These are phyloP conservation scores for Acleris emargana DNA, from an alignment of 2,888 invertebrate genomes.

Conservation along the genomic window DNA sequence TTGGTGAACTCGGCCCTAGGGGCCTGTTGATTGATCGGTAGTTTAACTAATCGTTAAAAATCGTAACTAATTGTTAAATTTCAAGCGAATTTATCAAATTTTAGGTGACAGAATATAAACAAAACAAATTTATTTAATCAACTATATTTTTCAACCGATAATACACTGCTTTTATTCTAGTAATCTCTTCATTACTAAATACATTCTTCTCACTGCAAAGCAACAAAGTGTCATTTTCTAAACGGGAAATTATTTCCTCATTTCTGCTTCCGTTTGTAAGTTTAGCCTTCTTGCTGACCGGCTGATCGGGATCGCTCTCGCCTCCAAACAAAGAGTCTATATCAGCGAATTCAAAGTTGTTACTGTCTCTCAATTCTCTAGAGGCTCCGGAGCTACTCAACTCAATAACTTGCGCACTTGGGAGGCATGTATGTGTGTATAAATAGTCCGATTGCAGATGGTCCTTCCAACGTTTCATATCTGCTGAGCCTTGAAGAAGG, in stretches of 20 bases:
- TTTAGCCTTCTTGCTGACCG: constrained; percentile 64
- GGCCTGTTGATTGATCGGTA: too few relatives aligned
- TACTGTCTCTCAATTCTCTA: constrained; percentile 42
- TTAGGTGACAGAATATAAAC: constrained; percentile 15
- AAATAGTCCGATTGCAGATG: constrained; percentile 40
- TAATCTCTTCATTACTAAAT: constrained; percentile 51
- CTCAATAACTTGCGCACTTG: constrained; percentile 37
- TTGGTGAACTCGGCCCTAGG: too few relatives aligned
- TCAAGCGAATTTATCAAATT: not conserved
- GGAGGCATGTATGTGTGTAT: constrained; percentile 58
- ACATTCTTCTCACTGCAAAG: constrained; percentile 55
- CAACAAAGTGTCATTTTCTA: constrained; percentile 57
- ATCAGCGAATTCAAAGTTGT: constrained; percentile 66
- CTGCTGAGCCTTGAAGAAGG: constrained; percentile 12
- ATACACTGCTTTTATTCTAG: constrained; percentile 56
- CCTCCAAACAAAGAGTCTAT: constrained; percentile 59
- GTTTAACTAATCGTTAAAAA: too few relatives aligned
- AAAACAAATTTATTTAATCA: constrained; percentile 44
- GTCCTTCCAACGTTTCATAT: constrained; percentile 40
- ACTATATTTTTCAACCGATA: constrained; percentile 61
- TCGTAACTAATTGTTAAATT: too few relatives aligned
- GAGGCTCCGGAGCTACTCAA: constrained; percentile 26
- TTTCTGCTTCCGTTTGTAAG: constrained; percentile 43
- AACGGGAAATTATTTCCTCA: constrained; percentile 45
- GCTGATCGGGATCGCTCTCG: constrained; percentile 55